Evolutionary conservation across 2,113 vertebrate species (phyloP).

Genomic region (Butorides virescens): DNA sequence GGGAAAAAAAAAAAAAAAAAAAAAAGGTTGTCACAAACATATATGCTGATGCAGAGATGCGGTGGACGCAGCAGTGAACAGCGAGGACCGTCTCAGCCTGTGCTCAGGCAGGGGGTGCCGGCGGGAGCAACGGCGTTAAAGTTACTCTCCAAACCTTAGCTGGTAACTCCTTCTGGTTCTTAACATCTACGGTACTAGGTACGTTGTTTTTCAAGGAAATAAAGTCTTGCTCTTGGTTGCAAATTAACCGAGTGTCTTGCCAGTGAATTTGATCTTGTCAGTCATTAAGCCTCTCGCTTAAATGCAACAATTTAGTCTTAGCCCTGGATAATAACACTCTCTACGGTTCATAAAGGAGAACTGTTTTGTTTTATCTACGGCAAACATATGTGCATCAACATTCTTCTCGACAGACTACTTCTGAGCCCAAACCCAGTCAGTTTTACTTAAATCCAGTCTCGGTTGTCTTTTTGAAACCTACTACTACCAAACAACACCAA

Average conservation of each 20-base stretch:
- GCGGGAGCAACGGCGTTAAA: neutral
- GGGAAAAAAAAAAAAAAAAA: neutral
- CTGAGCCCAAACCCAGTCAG: constrained; percentile 13
- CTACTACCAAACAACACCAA: neutral
- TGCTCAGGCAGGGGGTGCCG: neutral
- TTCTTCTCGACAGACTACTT: constrained; percentile 3
- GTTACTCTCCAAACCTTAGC: neutral
- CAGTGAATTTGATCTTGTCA: constrained; percentile 13
- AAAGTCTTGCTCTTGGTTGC: constrained; percentile 2
- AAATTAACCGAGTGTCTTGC: constrained; percentile 6
- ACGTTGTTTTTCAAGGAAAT: constrained; percentile 26
- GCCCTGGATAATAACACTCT: neutral
- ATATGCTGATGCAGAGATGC: fast-evolving
- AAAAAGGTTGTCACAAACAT: neutral
- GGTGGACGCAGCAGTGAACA: fast-evolving
- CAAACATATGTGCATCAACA: constrained; percentile 32
- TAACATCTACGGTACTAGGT: neutral
- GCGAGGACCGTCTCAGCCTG: neutral
- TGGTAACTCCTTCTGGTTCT: neutral
- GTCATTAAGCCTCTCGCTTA: neutral
- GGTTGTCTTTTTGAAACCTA: neutral
- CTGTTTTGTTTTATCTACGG: constrained; percentile 35
- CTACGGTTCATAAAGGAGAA: neutral
- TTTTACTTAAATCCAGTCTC: constrained; percentile 17
- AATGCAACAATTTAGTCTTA: neutral